Conservation (phyloP, 35 echinoderm and acorn worm genomes). For the Ptychodera flava region DNA sequence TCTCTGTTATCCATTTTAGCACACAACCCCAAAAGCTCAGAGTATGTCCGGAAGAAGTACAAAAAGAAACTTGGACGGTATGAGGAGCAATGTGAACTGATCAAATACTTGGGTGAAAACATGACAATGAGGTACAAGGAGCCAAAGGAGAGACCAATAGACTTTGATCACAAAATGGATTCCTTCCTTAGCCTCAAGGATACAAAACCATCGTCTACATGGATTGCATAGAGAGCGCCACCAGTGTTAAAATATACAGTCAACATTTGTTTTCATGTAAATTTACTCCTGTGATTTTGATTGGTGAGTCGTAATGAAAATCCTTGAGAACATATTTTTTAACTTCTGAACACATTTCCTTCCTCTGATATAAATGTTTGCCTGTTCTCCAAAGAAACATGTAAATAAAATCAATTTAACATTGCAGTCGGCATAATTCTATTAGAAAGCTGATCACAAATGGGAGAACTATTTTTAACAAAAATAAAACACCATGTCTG, state of each 20-base stretch:
- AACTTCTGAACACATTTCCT: too few relatives aligned
- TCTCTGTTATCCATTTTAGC: slow-evolving; percentile 41
- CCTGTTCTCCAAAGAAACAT: too few relatives aligned
- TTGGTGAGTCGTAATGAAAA: too few relatives aligned
- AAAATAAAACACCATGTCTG: too few relatives aligned
- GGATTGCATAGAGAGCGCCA: slow-evolving; percentile 28
- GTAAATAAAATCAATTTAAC: too few relatives aligned
- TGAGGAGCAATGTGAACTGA: slow-evolving; percentile 97
- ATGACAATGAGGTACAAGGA: slow-evolving; percentile 60
- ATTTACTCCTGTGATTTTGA: too few relatives aligned
- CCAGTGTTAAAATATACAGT: background rate
- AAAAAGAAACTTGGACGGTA: slow-evolving; percentile 76
- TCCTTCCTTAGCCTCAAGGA: slow-evolving; percentile 73
- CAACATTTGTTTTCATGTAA: background rate
- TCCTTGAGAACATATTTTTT: too few relatives aligned
- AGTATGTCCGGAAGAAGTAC: slow-evolving; percentile 99
- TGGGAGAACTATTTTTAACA: too few relatives aligned
- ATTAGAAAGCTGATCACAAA: too few relatives aligned
- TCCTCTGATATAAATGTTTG: too few relatives aligned
- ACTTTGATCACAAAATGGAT: slow-evolving; percentile 99
- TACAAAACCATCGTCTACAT: slow-evolving; percentile 45
- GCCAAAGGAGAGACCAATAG: slow-evolving; percentile 62
- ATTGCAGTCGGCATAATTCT: too few relatives aligned
- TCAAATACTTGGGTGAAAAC: slow-evolving; percentile 80
- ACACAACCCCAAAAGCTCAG: slow-evolving; percentile 97